Evolutionary conservation across 1,140 invertebrate species (phyloP), one percentile per base, ranked within the genome.

Genomic region (Hylyphantes graminicola): DNA sequence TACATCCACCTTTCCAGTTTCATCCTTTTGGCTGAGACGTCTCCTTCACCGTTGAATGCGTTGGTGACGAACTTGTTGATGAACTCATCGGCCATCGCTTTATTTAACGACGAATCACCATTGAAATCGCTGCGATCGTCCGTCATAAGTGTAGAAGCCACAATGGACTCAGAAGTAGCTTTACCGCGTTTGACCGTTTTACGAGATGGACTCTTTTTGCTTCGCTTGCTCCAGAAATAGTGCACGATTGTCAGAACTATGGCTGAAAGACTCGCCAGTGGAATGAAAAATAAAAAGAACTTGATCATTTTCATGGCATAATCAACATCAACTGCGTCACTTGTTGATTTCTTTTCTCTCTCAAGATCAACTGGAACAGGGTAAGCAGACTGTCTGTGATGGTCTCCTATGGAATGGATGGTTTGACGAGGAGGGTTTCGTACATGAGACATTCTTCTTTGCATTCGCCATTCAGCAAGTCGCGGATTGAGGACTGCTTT

Each of bases 1-100:
- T 59, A 59, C 64, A 70, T 79, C 77, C 65, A 70, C 17, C 77
- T 12, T 15, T 79, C 77, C 12, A 79, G 19, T 70, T 79, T 79
- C 77, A 79, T 68, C 12, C 77, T 79, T 17, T 70, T 79, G 9
- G 17, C 51, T 10, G 59, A 19, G 3, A 19, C n/a, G 15, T 79
- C 77, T 7, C 65, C 77, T n/a, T 79, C 77, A 13, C 53, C 77
- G 6, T 68, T 48, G 19, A 74, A n/a, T 0, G 57, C 54, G 17
- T 74, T 74, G 54, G n/a, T 19, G 7, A 74, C 17, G 3, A 74
- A 35, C 3, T n/a, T 35, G 7, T 55, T 74, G 35, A 35, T n/a
- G 0, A 74, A 57, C 10, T 74, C 72, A 35, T 61, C 17, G 12
- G 54, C 35, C 72, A 57, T n/a, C 7, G 53, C 21, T 74, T 74